A percentile compares a stretch with the other conserved stretches of the same genome.
phyloP scores from a whole-genome alignment of 92 coral and sea anemone genomes.

The Desmophyllum pertusum region DNA sequence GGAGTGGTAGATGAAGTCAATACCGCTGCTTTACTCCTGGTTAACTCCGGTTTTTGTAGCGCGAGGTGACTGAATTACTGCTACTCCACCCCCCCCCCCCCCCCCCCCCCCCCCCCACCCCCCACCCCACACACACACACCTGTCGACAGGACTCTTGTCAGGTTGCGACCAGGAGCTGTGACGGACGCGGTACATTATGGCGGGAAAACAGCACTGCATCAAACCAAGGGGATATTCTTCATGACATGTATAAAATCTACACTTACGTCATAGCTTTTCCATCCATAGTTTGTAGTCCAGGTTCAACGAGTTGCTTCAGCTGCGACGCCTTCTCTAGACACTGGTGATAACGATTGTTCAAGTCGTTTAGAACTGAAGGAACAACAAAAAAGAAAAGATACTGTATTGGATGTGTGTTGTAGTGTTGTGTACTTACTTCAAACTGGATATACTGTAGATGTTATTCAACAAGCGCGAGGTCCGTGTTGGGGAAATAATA shows the following conservation, averaged over 20 bases:
- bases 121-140: too few species aligned
- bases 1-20: too few species aligned
- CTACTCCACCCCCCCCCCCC: too few species aligned
- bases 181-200: neutral
- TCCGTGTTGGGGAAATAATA: too few species aligned
- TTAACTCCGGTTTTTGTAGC: too few species aligned
- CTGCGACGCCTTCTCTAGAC: constrained; percentile 79
- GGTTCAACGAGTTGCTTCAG: constrained; percentile 77
- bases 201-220: neutral
- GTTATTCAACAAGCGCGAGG: too few species aligned
- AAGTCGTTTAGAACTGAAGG: constrained; percentile 79
- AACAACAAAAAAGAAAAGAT: constrained; percentile 12
- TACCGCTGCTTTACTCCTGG: too few species aligned
- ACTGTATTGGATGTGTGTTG: neutral
- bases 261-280: constrained; percentile 74
- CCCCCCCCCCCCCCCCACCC: too few species aligned
- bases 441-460: too few species aligned
- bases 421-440: neutral
- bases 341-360: constrained; percentile 82
- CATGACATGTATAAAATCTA: neutral
- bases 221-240: too few species aligned
- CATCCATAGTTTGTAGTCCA: constrained; percentile 59
- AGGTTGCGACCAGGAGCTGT: neutral
- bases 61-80: too few species aligned
- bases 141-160: too few species aligned